phyloP scores from a whole-genome alignment of 2,113 vertebrate genomes.

The Romanogobio albipinnatus region DNA sequence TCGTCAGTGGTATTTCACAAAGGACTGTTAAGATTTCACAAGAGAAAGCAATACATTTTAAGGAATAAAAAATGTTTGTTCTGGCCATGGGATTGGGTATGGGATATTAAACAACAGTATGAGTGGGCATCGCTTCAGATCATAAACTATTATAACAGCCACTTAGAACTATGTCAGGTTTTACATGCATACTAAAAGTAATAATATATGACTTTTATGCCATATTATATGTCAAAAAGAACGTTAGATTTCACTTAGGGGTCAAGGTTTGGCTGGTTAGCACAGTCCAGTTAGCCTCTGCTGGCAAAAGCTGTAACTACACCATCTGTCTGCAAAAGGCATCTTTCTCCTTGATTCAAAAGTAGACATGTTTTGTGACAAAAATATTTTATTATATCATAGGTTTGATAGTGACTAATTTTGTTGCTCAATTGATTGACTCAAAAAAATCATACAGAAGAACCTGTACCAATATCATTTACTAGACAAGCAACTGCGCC shows the following conservation, averaged over 20 bases:
- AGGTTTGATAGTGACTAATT: background rate
- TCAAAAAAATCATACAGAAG: background rate
- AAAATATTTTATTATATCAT: background rate
- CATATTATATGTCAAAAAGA: conserved; percentile 4
- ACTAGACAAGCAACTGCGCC: background rate
- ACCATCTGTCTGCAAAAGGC: background rate
- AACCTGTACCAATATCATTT: background rate
- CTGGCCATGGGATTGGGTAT: background rate
- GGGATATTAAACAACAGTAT: background rate
- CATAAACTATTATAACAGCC: conserved; percentile 15
- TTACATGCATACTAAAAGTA: background rate
- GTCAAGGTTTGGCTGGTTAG: background rate
- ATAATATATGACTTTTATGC: background rate
- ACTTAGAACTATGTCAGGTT: background rate
- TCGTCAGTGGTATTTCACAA: background rate
- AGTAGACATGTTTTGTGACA: background rate
- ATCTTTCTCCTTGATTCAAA: background rate
- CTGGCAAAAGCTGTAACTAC: background rate
- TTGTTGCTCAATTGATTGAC: background rate
- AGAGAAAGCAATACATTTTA: background rate
- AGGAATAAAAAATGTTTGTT: background rate
- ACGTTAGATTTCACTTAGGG: background rate
- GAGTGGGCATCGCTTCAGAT: background rate
- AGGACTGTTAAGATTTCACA: background rate
- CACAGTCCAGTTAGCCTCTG: background rate